Conservation (phyloP, 2,113 vertebrate species). For the Phrynosoma platyrhinos region DNA sequence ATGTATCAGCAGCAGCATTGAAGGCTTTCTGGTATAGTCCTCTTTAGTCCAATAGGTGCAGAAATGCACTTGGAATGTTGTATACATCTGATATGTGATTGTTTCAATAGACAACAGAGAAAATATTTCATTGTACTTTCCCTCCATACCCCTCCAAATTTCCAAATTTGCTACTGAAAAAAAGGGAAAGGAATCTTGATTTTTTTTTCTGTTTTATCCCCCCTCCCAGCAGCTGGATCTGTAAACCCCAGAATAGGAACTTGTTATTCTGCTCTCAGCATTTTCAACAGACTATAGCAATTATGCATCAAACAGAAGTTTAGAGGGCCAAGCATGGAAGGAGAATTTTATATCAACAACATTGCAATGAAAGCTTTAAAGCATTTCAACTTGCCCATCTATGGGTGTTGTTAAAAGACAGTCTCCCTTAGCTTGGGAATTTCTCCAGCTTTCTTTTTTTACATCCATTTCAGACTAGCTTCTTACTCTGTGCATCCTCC, state of each 20-base stretch:
- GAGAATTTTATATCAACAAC: not conserved
- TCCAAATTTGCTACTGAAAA: too few species aligned
- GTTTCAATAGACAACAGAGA: too few species aligned
- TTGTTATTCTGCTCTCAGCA: not conserved
- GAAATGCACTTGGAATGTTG: too few species aligned
- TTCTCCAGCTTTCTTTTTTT: not conserved
- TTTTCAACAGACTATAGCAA: not conserved
- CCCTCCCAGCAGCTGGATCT: too few species aligned
- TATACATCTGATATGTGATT: too few species aligned
- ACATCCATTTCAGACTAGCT: accelerated
- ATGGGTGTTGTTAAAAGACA: too few species aligned
- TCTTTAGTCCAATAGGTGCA: not conserved
- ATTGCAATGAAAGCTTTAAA: not conserved
- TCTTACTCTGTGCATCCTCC: slow-evolving; percentile 82
- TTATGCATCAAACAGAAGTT: not conserved
- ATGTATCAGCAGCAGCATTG: not conserved
- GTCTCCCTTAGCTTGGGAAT: not conserved
- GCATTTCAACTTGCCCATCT: not conserved
- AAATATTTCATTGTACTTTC: too few species aligned
- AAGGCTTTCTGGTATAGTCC: not conserved
- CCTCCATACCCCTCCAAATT: too few species aligned
- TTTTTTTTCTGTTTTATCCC: too few species aligned
- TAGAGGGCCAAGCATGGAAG: not conserved
- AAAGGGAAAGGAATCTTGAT: too few species aligned
- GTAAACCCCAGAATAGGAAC: not conserved